phyloP scores from a whole-genome alignment of 2,888 invertebrate species.

The Leptothorax acervorum region DNA sequence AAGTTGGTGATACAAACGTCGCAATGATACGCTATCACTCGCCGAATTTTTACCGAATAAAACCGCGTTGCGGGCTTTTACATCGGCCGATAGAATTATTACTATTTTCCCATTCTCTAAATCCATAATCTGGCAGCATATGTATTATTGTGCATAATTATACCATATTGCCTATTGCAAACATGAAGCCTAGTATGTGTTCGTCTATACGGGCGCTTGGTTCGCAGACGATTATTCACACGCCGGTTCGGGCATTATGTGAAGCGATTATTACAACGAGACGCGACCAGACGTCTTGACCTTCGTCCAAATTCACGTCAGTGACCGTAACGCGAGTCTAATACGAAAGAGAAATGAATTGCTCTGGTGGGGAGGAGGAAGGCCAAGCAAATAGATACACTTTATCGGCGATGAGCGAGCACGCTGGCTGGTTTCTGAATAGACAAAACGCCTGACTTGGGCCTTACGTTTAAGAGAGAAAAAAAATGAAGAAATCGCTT shows the following conservation, averaged over 20 bases:
- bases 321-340: conserved; percentile 55
- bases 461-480: not conserved
- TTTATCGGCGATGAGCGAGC: conserved; percentile 20
- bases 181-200: not conserved
- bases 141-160: not conserved
- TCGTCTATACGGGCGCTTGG: not conserved
- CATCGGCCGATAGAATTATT: not conserved
- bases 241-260: conserved; percentile 43
- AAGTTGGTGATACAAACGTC: not conserved
- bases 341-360: conserved; percentile 53
- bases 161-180: not conserved
- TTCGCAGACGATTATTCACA: conserved; percentile 45
- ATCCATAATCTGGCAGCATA: too few species aligned
- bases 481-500: not conserved
- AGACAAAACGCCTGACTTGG: not conserved
- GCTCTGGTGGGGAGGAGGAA: conserved; percentile 28
- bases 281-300: conserved; percentile 54
- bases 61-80: not conserved
- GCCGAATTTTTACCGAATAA: not conserved
- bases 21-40: not conserved
- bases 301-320: conserved; percentile 56
- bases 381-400: conserved; percentile 29
- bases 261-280: conserved; percentile 47
- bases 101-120: not conserved
- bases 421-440: conserved; percentile 5